Base-by-base conservation (phyloP, 2,888 invertebrate species). In the Spialia ferax region DNA sequence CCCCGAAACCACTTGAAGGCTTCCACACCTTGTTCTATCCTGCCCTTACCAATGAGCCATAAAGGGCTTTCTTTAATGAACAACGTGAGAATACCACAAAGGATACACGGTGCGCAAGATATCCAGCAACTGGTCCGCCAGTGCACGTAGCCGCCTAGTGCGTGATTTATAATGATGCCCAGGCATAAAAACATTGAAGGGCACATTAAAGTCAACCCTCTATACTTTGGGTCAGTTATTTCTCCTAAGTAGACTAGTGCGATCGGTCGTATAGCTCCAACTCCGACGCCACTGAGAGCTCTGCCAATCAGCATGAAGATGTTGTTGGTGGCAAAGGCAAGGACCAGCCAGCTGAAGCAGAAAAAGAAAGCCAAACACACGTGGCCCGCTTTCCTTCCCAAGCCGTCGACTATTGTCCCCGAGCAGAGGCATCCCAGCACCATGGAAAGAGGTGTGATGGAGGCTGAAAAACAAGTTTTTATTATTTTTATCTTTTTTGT, bases 41-140 rank as follows among this genome's bases (percentile, higher is more conserved):
- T 82, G 0, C 83, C 85, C 73, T 85, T 85, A 1, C 78, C 72
- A 23, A 87, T 76, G 26, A 87, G 69, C 88, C 88, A 88, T 4
- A 86, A 56, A 0, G 88, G 88, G 29, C 86, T 87, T 74, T 88
- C 87, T 76, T 82, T 82, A 35, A 86, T 69, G 61, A 77, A 75
- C 4, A 84, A 2, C 0, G 84, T 48, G 11, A 81, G 64, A 0
- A 71, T 8, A n/a, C 80, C 74, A 48, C 80, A 70, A 15, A 82
- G 1, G 5, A 81, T n/a, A 68, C 74, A 80, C 0, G 86, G 81
- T 15, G 78, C 42, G 6, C 74, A 70, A 45, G 79, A 86, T 6
- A 86, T 63, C 11, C 76, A 78, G 13, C 82, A 78, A 10, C 75
- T 73, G 0, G 71, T 70, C 69, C 77, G 81, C 88, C 87, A 87